phyloP scores from a whole-genome alignment of 2,888 invertebrate species.

The Cactoblastis cactorum region DNA sequence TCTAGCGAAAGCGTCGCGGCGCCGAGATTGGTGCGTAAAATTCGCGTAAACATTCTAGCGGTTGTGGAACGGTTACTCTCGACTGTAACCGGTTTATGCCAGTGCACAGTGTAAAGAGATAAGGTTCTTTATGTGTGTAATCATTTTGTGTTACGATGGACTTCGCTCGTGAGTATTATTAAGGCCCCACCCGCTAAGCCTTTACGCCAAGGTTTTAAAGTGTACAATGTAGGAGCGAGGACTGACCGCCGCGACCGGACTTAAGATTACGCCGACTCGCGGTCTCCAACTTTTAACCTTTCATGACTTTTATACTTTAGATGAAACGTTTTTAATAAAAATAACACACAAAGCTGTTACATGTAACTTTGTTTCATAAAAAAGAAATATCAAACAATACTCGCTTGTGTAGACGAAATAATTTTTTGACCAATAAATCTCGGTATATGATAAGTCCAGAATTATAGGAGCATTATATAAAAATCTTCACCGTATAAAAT shows the following conservation, averaged over 20 bases:
- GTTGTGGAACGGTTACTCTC: slow-evolving; percentile 61
- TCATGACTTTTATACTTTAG: slow-evolving; percentile 7
- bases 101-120: slow-evolving; percentile 70
- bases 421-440: too few species aligned
- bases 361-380: not conserved
- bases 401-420: too few species aligned
- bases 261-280: slow-evolving; percentile 17
- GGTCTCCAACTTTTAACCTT: slow-evolving; percentile 13
- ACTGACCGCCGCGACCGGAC: slow-evolving; percentile 16
- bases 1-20: slow-evolving; percentile 49
- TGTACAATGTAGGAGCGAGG: slow-evolving; percentile 32
- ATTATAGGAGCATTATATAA: not conserved
- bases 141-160: slow-evolving; percentile 69
- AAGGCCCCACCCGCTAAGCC: slow-evolving; percentile 41
- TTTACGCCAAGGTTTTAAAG: slow-evolving; percentile 45
- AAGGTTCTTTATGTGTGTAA: slow-evolving; percentile 74
- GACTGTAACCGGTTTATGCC: slow-evolving; percentile 69
- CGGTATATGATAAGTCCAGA: not conserved
- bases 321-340: not conserved
- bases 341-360: not conserved
- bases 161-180: slow-evolving; percentile 62
- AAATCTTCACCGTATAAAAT: slow-evolving; percentile 7
- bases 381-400: not conserved
- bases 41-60: slow-evolving; percentile 71
- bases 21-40: slow-evolving; percentile 73